Conservation (phyloP, 2,888 invertebrate species). For the Ichneumoninae sp. region DNA sequence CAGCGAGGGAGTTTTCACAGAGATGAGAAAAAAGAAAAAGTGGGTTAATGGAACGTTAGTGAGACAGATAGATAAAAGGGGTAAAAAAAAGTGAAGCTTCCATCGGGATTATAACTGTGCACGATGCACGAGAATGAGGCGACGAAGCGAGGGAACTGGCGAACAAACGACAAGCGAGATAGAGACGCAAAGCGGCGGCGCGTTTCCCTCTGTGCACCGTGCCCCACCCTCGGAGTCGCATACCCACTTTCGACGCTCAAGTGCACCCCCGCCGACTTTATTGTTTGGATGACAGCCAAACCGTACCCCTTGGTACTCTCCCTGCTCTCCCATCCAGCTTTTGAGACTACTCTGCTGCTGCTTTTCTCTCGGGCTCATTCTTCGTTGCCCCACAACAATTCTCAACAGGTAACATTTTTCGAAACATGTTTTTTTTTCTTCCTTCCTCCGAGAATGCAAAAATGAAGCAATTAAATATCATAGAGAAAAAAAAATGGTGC, state of each 20-base stretch:
- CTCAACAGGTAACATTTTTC: constrained; percentile 62
- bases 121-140: constrained; percentile 29
- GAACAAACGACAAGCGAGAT: constrained; percentile 2
- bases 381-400: constrained; percentile 12
- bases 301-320: constrained; percentile 22
- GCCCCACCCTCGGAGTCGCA: constrained; percentile 24
- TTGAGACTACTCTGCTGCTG: constrained; percentile 34
- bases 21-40: constrained; percentile 21
- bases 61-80: constrained; percentile 10
- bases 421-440: neutral
- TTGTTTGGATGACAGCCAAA: constrained; percentile 70
- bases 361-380: constrained; percentile 17
- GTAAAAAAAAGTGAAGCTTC: constrained; percentile 26
- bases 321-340: constrained; percentile 27
- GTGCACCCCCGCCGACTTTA: constrained; percentile 63
- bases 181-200: constrained; percentile 4
- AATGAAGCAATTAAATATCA: neutral
- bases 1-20: neutral
- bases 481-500: neutral
- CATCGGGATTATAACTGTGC: constrained; percentile 31
- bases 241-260: constrained; percentile 61
- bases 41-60: constrained; percentile 28
- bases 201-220: neutral
- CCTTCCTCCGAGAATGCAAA: neutral
- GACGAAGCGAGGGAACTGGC: constrained; percentile 15